Conservation (phyloP, 2,113 vertebrate species). For the Carettochelys insculpta region DNA sequence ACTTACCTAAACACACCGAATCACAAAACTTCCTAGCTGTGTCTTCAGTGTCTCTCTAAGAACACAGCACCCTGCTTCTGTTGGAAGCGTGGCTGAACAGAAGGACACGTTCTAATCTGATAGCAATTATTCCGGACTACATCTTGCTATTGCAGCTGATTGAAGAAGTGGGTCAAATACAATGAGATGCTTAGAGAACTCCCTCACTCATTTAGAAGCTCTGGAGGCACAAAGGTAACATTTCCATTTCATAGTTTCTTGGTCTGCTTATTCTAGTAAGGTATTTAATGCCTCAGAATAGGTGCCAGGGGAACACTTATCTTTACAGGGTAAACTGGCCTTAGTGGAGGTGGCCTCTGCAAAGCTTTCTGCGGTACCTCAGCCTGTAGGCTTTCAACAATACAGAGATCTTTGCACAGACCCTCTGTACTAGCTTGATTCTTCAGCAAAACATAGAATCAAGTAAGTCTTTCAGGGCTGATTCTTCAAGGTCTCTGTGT, state of each 20-base stretch:
- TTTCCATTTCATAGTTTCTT: not conserved
- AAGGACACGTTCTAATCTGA: conserved; percentile 46
- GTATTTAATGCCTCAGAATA: not conserved
- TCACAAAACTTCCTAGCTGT: conserved; percentile 34
- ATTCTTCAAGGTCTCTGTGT: not conserved
- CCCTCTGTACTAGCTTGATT: not conserved
- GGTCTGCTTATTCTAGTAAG: not conserved
- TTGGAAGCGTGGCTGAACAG: conserved; percentile 23
- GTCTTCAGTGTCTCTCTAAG: conserved; percentile 25
- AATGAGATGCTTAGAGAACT: not conserved
- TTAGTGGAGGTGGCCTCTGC: not conserved
- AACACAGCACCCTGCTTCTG: conserved; percentile 16
- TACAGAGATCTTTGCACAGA: not conserved
- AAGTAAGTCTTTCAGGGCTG: not conserved
- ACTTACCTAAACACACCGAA: conserved; percentile 55
- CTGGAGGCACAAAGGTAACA: not conserved
- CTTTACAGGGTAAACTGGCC: not conserved
- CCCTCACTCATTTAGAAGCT: not conserved
- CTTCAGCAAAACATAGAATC: not conserved
- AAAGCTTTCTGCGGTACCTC: not conserved
- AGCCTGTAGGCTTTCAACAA: not conserved
- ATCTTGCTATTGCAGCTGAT: conserved; percentile 10
- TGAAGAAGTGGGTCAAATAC: not conserved
- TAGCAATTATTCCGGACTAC: conserved; percentile 32
- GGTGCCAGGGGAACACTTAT: not conserved